Base-by-base conservation (phyloP, 2,113 vertebrate species). In the Lutjanus erythropterus region DNA sequence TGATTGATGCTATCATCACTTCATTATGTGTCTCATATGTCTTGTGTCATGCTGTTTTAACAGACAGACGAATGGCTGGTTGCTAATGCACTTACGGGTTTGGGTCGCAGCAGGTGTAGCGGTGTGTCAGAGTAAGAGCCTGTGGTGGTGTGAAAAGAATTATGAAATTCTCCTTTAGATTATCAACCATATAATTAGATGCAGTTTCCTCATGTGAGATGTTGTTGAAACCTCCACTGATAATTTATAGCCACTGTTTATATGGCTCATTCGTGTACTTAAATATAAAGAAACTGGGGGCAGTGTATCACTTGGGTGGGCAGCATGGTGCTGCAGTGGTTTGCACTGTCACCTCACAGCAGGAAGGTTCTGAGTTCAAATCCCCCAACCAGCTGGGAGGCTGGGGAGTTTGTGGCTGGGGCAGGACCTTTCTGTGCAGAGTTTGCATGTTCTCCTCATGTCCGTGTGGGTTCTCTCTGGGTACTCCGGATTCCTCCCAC, bases 31-130 rank as follows among this genome's bases (percentile, higher is more conserved):
- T 53, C 37, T 64, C 39, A n/a, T 23, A 31, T 66, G 55, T 52
- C 56, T 50, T 47, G n/a, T 67, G 5, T n/a, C 15, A 15, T 61
- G 46, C 31, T 73, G 50, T 61, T 71, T 47, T 19, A 70, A 44
- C 59, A 55, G 27, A 12, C 44, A 25, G 49, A 71, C 42, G 46
- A 46, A 12, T 27, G 71, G 41, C 39, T 35, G 16, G 59, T 65
- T 58, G 78, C 53, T 9, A 9, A 9, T 58, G 31, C 3, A 41
- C 10, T 15, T 21, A 42, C 0, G 0, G 31, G 42, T n/a, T 46
- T 42, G 39, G 29, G 12, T 55, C 14, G 44, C 35, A 73, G 56
- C 33, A 69, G 49, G 59, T 75, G 65, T 29, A 33, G 10, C 1
- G 1, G 47, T 44, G 16, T 9, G 0, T 47, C 14, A 29, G 21